Conservation (phyloP, 2,888 invertebrate species). For the Leucophora obtusa region DNA sequence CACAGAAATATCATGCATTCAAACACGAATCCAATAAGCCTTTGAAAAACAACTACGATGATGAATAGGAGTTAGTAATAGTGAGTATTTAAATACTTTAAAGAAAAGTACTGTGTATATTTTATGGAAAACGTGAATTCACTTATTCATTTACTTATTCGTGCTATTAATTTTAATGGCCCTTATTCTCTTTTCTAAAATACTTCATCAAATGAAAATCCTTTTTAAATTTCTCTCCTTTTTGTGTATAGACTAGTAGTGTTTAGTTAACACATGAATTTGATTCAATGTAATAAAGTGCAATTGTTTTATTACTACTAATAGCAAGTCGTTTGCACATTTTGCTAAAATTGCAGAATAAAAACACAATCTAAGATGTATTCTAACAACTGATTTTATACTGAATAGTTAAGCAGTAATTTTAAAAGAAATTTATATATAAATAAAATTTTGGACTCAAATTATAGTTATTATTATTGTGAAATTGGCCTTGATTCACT, state of each 20-base stretch:
- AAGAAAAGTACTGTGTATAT: neutral
- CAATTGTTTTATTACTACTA: conserved; percentile 48
- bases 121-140: neutral
- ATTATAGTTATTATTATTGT: too few species aligned
- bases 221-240: neutral
- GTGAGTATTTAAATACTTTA: neutral
- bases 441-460: neutral
- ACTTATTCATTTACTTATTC: neutral
- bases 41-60: neutral
- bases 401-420: neutral
- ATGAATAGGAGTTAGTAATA: neutral
- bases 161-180: conserved; percentile 13
- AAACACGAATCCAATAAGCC: neutral
- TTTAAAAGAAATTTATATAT: neutral
- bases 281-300: conserved; percentile 37
- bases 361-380: neutral
- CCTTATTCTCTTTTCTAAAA: conserved; percentile 7
- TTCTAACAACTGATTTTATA: neutral
- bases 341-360: neutral
- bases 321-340: conserved; percentile 48
- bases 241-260: neutral
- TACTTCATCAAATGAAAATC: neutral
- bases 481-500: too few species aligned
- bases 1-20: neutral
- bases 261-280: conserved; percentile 20